phyloP scores from a whole-genome alignment of 2,797 vertebrate species.

The Tangara arthus region DNA sequence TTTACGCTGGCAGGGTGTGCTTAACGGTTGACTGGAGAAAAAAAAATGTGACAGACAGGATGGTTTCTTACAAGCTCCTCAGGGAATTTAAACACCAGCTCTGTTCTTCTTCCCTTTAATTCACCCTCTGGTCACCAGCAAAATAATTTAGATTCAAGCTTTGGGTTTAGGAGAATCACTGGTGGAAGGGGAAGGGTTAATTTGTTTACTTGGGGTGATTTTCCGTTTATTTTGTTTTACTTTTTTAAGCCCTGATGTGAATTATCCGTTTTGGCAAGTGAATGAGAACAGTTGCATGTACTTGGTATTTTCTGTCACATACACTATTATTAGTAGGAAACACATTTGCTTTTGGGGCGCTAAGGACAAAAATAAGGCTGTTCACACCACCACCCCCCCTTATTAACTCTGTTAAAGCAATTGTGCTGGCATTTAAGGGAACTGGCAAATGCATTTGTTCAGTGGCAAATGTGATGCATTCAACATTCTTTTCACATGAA shows the following conservation, averaged over 20 bases:
- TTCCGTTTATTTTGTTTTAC: constrained; percentile 38
- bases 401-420: constrained; percentile 64
- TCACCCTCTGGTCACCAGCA: not conserved
- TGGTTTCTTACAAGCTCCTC: not conserved
- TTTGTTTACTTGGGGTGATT: constrained; percentile 15
- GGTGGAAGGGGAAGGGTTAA: constrained; percentile 42
- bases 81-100: not conserved
- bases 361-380: constrained; percentile 74
- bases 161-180: not conserved
- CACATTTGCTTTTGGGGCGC: constrained; percentile 73
- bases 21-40: not conserved
- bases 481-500: constrained; percentile 46
- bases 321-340: constrained; percentile 73
- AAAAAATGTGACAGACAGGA: constrained; percentile 29
- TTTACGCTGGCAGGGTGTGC: not conserved
- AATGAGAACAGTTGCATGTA: constrained; percentile 66
- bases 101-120: not conserved
- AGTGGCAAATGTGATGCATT: constrained; percentile 43
- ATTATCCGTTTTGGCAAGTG: constrained; percentile 63
- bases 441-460: constrained; percentile 59
- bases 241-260: constrained; percentile 50
- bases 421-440: constrained; percentile 55
- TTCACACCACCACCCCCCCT: constrained; percentile 58
- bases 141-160: not conserved
- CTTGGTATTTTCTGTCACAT: constrained; percentile 68